Evolutionary conservation across 2,797 vertebrate genomes (phyloP).

Genomic region (Xenopus petersii): DNA sequence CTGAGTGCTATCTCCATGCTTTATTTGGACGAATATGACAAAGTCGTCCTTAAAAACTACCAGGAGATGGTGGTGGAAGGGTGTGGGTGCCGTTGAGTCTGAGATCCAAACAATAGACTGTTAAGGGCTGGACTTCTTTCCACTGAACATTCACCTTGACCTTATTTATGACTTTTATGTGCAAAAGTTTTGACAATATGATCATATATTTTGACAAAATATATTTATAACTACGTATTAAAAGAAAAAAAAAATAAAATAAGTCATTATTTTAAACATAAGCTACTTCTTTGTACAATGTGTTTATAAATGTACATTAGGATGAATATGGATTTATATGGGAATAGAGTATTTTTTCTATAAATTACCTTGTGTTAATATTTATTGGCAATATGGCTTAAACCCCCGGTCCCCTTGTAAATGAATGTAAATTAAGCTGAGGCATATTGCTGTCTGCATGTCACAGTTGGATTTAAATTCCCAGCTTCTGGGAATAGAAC

Average conservation of each 20-base stretch:
- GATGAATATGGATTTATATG: slow-evolving; percentile 74
- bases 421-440: slow-evolving; percentile 32
- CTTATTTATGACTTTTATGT: slow-evolving; percentile 99
- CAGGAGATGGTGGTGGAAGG: slow-evolving; percentile 99
- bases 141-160: slow-evolving; percentile 74
- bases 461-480: slow-evolving; percentile 15
- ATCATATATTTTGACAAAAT: slow-evolving; percentile 99
- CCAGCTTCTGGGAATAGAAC: slow-evolving; percentile 40
- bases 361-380: slow-evolving; percentile 28
- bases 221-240: slow-evolving; percentile 99
- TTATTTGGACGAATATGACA: slow-evolving; percentile 97
- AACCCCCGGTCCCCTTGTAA: slow-evolving; percentile 6
- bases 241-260: slow-evolving; percentile 86
- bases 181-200: slow-evolving; percentile 98
- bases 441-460: slow-evolving; percentile 13
- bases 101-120: slow-evolving; percentile 40
- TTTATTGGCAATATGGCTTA: slow-evolving; percentile 35
- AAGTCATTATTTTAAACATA: slow-evolving; percentile 98
- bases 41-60: slow-evolving; percentile 98
- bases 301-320: slow-evolving; percentile 80
- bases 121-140: slow-evolving; percentile 66
- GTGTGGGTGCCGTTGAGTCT: slow-evolving; percentile 88
- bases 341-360: slow-evolving; percentile 66
- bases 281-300: slow-evolving; percentile 56
- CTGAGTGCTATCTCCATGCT: slow-evolving; percentile 98